Evolutionary conservation across 2,113 vertebrate species (phyloP).

Genomic region (Microcebus ravelobensis): DNA sequence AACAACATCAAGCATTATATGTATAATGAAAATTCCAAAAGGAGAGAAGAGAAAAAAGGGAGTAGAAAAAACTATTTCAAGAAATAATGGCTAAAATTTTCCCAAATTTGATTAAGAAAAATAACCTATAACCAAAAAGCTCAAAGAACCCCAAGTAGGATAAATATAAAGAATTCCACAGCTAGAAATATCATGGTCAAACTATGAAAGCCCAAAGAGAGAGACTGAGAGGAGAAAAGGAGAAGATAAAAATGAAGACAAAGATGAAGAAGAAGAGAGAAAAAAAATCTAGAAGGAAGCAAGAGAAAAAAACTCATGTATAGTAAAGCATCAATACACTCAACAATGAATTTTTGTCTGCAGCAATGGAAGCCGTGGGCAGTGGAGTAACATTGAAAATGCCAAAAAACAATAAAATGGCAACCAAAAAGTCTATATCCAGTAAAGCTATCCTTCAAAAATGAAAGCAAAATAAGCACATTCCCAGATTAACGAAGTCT

Average conservation of each 20-base stretch:
- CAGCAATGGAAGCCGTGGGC: background rate
- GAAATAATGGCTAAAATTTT: background rate
- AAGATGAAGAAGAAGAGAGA: background rate
- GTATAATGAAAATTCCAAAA: background rate
- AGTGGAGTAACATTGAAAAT: background rate
- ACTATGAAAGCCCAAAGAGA: background rate
- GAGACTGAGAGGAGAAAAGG: background rate
- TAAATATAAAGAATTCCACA: background rate
- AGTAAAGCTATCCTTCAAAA: background rate
- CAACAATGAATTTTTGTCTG: background rate
- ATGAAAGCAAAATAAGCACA: background rate
- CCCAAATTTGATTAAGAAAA: background rate
- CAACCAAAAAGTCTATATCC: background rate
- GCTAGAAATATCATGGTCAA: background rate
- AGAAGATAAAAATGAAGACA: background rate
- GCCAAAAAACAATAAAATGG: background rate
- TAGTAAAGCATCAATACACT: background rate
- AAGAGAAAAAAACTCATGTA: background rate
- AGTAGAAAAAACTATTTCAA: background rate
- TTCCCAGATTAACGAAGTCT: background rate
- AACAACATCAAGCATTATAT: background rate
- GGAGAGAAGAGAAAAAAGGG: background rate
- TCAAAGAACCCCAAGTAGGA: background rate
- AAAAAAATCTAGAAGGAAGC: background rate
- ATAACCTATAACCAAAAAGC: background rate